phyloP scores from a whole-genome alignment of 2,113 vertebrate species.

The Holacanthus passer region DNA sequence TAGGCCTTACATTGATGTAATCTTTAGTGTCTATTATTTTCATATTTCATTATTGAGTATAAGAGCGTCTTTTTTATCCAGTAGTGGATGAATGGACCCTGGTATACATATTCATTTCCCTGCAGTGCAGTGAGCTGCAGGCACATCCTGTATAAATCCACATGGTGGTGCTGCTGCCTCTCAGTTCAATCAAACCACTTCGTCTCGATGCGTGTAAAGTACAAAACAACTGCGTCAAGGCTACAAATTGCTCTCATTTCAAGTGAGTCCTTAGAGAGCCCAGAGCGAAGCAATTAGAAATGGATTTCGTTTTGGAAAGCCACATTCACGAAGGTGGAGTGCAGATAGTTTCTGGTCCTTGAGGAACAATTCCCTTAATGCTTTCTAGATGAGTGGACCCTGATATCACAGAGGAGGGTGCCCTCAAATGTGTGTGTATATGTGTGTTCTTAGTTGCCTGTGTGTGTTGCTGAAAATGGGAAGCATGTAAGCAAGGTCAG shows the following conservation, averaged over 20 bases:
- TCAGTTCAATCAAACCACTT: slow-evolving; percentile 15
- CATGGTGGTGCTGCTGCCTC: slow-evolving; percentile 70
- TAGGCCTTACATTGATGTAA: too few species aligned
- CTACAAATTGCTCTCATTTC: slow-evolving; percentile 64
- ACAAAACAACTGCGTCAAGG: slow-evolving; percentile 45
- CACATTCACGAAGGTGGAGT: slow-evolving; percentile 31
- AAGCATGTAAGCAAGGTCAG: slow-evolving; percentile 5
- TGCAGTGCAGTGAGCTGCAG: slow-evolving; percentile 56
- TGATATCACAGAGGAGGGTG: slow-evolving; percentile 26
- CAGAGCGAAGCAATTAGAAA: slow-evolving; percentile 59
- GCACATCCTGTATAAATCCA: slow-evolving; percentile 52
- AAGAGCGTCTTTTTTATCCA: neutral
- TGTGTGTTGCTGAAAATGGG: slow-evolving; percentile 4
- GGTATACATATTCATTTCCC: slow-evolving; percentile 24
- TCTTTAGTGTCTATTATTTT: too few species aligned
- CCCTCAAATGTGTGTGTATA: neutral
- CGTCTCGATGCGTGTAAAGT: neutral
- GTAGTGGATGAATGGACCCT: neutral
- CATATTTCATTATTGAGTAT: neutral
- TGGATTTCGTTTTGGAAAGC: slow-evolving; percentile 66
- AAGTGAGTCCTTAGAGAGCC: slow-evolving; percentile 49
- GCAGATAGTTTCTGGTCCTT: slow-evolving; percentile 60
- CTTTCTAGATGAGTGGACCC: slow-evolving; percentile 55
- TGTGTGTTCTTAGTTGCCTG: slow-evolving; percentile 7
- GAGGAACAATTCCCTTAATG: slow-evolving; percentile 63